Evolutionary conservation across 2,113 vertebrate species (phyloP).

Genomic region (Esox niger): DNA sequence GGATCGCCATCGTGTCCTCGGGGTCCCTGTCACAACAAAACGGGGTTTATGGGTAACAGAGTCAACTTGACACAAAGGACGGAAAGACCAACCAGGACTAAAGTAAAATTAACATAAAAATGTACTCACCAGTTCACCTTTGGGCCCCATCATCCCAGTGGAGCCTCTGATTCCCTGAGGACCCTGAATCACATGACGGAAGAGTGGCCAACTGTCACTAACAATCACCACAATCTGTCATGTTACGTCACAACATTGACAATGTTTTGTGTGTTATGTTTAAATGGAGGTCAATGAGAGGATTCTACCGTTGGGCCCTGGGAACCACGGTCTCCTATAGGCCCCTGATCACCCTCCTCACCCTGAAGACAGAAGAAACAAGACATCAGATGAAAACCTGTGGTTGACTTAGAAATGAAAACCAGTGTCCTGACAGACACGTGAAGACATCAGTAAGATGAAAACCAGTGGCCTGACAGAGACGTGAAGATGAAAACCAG

Average conservation of each 20-base stretch:
- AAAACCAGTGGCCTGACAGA: no score
- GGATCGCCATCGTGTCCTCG: constrained; percentile 89
- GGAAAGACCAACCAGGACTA: background rate
- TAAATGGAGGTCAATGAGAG: constrained; percentile 33
- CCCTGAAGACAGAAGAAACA: constrained; percentile 72
- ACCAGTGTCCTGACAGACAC: no score
- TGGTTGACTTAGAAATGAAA: no score
- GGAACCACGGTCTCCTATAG: constrained; percentile 82
- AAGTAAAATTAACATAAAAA: background rate
- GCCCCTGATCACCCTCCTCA: constrained; percentile 92
- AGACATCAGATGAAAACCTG: background rate
- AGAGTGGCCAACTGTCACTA: background rate
- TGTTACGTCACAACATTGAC: background rate
- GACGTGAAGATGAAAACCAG: no score
- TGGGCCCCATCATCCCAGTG: constrained; percentile 82
- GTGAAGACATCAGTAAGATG: background rate
- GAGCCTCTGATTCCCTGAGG: constrained; percentile 85
- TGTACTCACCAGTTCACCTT: constrained; percentile 85
- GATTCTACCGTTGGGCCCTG: constrained; percentile 87
- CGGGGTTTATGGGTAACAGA: background rate
- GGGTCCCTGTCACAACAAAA: constrained; percentile 73
- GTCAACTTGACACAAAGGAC: constrained; percentile 1
- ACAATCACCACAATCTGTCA: background rate
- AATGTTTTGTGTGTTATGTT: background rate
- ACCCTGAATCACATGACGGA: constrained; percentile 75